Percentiles rank a stretch among this genome's conserved stretches.
phyloP scores from a whole-genome alignment of 2,797 vertebrate species.

The Aulostomus chinensis region DNA sequence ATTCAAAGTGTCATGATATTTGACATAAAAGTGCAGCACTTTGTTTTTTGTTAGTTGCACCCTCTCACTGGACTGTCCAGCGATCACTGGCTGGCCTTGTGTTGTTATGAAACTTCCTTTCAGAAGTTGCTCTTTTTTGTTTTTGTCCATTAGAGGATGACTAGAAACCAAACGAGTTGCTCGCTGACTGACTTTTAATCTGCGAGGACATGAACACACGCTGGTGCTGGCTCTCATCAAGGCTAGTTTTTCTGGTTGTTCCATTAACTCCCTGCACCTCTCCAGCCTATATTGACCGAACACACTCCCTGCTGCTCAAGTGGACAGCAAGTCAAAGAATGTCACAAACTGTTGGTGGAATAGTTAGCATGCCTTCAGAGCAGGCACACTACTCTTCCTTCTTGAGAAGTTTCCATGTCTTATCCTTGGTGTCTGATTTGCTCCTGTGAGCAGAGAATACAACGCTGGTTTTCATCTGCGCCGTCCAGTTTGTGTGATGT shows the following conservation, averaged over 20 bases:
- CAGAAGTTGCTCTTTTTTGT: conserved; percentile 6
- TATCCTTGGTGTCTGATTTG: conserved; percentile 40
- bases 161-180: background rate
- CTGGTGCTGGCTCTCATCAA: conserved; percentile 17
- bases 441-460: conserved; percentile 30
- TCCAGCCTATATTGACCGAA: conserved; percentile 32
- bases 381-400: conserved; percentile 20
- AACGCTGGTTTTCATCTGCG: conserved; percentile 45
- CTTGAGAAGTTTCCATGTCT: conserved; percentile 24
- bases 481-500: conserved; percentile 8
- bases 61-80: too few species aligned
- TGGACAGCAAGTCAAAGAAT: conserved; percentile 61
- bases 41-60: conserved; percentile 40
- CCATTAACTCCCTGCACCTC: conserved; percentile 57
- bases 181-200: background rate
- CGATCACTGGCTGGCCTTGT: conserved; percentile 15
- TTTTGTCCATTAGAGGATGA: conserved; percentile 4
- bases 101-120: conserved; percentile 33
- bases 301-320: conserved; percentile 24
- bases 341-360: conserved; percentile 74
- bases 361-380: conserved; percentile 65
- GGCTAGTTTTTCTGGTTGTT: conserved; percentile 17
- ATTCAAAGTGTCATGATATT: too few species aligned
- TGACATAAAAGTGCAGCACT: too few species aligned
- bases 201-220: background rate